phyloP scores from a whole-genome alignment of 2,113 vertebrate species.

The Ciconia stormi region DNA sequence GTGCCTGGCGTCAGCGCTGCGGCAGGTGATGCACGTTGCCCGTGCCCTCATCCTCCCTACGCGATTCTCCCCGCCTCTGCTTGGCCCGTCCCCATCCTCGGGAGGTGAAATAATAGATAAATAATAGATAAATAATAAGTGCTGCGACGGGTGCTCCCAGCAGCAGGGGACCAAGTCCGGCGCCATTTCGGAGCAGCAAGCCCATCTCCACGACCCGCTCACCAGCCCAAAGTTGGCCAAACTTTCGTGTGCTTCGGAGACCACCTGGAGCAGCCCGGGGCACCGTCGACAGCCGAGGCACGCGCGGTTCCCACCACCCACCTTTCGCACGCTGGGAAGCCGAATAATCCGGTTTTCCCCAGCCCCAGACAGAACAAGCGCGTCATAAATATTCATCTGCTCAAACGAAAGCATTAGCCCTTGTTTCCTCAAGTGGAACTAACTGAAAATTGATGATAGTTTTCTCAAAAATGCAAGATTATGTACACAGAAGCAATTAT shows the following conservation, averaged over 20 bases:
- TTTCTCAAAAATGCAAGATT: constrained; percentile 73
- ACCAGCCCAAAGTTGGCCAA: not conserved
- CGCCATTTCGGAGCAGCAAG: not conserved
- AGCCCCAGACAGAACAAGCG: not conserved
- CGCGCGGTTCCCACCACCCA: not conserved
- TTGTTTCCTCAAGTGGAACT: constrained; percentile 75
- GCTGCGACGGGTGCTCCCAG: not conserved
- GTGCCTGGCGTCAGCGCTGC: not conserved
- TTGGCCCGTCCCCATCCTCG: not conserved
- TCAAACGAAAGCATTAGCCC: constrained; percentile 65
- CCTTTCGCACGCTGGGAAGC: not conserved
- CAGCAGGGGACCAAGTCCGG: not conserved
- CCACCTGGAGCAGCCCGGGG: not conserved
- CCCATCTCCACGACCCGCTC: rapidly evolving
- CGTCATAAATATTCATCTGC: constrained; percentile 76
- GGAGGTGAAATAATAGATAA: not conserved
- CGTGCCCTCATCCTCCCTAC: rapidly evolving
- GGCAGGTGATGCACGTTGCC: not conserved
- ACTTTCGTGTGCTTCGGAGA: not conserved
- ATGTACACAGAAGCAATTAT: constrained; percentile 78
- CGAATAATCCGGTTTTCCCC: constrained; percentile 21
- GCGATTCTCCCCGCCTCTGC: not conserved
- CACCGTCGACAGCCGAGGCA: not conserved
- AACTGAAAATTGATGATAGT: constrained; percentile 75
- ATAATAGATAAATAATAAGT: not conserved